Conservation (phyloP, 2,113 vertebrate species). For the Brachirus orientalis region DNA sequence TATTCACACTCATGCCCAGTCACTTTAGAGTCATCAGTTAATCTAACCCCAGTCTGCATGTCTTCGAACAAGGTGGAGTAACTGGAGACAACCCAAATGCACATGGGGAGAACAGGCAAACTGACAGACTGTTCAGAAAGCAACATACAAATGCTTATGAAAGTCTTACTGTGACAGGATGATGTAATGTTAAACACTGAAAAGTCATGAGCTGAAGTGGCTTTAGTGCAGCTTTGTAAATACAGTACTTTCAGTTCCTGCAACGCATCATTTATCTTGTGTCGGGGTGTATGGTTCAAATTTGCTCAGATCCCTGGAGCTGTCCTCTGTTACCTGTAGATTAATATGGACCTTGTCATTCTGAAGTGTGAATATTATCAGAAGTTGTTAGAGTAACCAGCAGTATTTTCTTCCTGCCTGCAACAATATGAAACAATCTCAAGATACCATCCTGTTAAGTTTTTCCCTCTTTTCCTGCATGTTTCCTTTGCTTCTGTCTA, state of each 20-base stretch:
- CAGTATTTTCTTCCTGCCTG: background rate
- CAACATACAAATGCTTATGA: background rate
- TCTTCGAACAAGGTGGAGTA: too few species aligned
- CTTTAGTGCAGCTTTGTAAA: background rate
- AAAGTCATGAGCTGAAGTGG: background rate
- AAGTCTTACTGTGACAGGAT: background rate
- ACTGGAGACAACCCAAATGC: too few species aligned
- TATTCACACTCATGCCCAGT: too few species aligned
- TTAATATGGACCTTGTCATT: constrained; percentile 37
- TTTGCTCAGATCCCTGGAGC: background rate
- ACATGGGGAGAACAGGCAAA: too few species aligned
- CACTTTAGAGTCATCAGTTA: too few species aligned
- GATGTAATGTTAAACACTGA: background rate
- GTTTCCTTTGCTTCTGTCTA: constrained; percentile 9
- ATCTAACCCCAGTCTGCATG: too few species aligned
- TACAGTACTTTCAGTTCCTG: background rate
- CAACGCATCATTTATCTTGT: constrained; percentile 10
- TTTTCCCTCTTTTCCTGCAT: background rate
- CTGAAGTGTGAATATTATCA: constrained; percentile 52
- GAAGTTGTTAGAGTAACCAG: constrained; percentile 56
- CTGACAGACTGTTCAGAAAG: too few species aligned
- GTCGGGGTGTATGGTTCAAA: background rate
- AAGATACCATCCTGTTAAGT: constrained; percentile 8
- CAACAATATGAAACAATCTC: constrained; percentile 7
- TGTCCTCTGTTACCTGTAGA: constrained; percentile 29